These are phyloP conservation scores for Eptesicus fuscus DNA, from an alignment of 2,113 vertebrate species.

Conservation along the genomic window DNA sequence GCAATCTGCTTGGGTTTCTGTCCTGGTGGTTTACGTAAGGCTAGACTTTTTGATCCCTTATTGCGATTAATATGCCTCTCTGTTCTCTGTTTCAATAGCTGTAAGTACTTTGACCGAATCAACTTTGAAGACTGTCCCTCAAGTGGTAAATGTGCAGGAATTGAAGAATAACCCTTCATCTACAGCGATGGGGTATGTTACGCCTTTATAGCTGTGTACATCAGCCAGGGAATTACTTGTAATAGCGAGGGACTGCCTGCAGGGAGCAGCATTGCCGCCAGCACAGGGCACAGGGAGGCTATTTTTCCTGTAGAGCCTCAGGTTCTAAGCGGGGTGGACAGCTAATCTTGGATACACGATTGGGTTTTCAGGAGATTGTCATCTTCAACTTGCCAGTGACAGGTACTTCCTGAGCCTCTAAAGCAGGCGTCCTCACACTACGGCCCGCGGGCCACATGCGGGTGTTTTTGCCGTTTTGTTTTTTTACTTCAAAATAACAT, in stretches of 20 bases:
- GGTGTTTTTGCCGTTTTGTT: no score
- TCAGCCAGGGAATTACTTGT: background rate
- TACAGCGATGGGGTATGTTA: conserved; percentile 84
- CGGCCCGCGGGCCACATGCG: no score
- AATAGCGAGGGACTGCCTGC: background rate
- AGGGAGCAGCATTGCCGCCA: conserved; percentile 51
- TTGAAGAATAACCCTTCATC: conserved; percentile 83
- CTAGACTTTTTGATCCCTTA: background rate
- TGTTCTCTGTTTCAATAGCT: conserved; percentile 58
- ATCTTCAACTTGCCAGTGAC: background rate
- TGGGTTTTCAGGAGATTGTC: background rate
- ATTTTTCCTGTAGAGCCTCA: fast-evolving
- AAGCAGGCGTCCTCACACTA: background rate
- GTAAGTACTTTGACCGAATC: conserved; percentile 89
- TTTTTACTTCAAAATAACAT: no score
- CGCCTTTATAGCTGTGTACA: fast-evolving
- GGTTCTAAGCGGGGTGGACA: fast-evolving
- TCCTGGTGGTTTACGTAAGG: background rate
- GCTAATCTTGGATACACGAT: fast-evolving
- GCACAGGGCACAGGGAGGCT: fast-evolving
- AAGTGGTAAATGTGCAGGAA: conserved; percentile 93
- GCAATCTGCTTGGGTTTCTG: background rate
- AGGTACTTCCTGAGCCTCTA: background rate
- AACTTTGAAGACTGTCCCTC: conserved; percentile 91
- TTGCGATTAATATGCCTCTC: background rate